Base-by-base conservation (phyloP, 2,888 invertebrate genomes). In the Drosophila eohydei region DNA sequence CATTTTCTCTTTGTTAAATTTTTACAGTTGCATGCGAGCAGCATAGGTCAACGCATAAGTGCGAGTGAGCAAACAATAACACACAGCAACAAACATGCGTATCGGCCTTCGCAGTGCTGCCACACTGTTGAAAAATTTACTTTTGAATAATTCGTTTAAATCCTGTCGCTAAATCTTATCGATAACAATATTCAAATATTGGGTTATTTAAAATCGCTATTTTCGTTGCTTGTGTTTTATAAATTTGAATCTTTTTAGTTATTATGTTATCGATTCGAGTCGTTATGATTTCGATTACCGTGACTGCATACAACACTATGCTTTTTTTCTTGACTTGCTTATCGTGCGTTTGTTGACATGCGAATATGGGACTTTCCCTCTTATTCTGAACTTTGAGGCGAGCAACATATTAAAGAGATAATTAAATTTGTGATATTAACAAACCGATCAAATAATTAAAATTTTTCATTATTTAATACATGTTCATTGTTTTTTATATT, bases 31-130 rank as follows among this genome's bases (percentile, higher is more conserved):
- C 41, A 70, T 34, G 58, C 56, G n/a, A 40, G 8, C 48, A 58
- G 44, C 74, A 77, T 82, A 66, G 69, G 79, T 72, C 68, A 71
- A 6, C 46, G 64, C 76, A 56, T 66, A 41, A 51, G 85, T 79
- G 88, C 38, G 71, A 83, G 66, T 40, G 79, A 69, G 69, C 40
- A 44, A 50, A 59, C 78, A 64, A 38, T 52, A 65, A 28, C 28
- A 34, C 34, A 43, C 44, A 36, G 7, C 40, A 30, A 26, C 52
- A 16, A 26, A 40, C 30, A 44, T 44, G 12, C 14, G 28, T 30
- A 4, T 30, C 6, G 16, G 30, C 28, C 8, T 12, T 12, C 36
- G 9, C 54, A 34, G 67, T 14, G 80, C 51, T 77, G 77, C 77
- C 77, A 71, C 54, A 21, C 6, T 26, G 61, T 41, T 60, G 1